Evolutionary conservation across 2,797 vertebrate genomes (phyloP), one percentile per base, ranked within the genome.

Genomic region (Steatocranus sp.): DNA sequence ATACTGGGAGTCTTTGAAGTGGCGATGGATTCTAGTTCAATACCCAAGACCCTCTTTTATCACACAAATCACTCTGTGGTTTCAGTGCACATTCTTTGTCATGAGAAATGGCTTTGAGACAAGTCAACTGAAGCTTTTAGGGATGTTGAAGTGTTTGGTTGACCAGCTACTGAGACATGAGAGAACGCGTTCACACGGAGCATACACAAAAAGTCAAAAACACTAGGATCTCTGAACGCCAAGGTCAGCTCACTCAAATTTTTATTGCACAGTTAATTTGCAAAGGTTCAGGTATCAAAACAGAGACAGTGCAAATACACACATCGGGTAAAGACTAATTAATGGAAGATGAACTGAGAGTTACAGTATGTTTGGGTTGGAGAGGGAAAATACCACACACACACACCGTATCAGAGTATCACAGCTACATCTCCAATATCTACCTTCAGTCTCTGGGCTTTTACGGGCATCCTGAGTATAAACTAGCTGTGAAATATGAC

Each of bases 1-100:
- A 93, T 84, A 83, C 78, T 83, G 58, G 76, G 54, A 68, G 63
- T 83, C 95, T 96, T 96, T 96, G 95, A 97, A 95, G 95, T 94
- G 90, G 92, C 86, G 83, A 90, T 87, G 90, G 94, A 90, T 87
- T 80, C 54, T 85, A 91, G 89, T 88, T 91, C 92, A 88, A 85
- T 84, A 87, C 89, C 93, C 83, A 49, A 34, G 89, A 85, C 84
- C 73, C 38, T 87, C 87, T 89, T 92, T 91, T 91, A 90, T 91
- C 88, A 46, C 43, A 80, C 4, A 4, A 76, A 89, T 83, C 84
- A 36, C 81, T 90, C 83, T 86, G 92, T 20, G 92, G 91, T 91
- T 93, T 90, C 79, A 83, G 80, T 73, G 48, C 4, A 4, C 81
- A 51, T 84, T 76, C 90, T 89, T 91, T 92, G 88, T 92, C 89